Base-by-base conservation (phyloP, 2,797 vertebrate species). In the Tapirus indicus region DNA sequence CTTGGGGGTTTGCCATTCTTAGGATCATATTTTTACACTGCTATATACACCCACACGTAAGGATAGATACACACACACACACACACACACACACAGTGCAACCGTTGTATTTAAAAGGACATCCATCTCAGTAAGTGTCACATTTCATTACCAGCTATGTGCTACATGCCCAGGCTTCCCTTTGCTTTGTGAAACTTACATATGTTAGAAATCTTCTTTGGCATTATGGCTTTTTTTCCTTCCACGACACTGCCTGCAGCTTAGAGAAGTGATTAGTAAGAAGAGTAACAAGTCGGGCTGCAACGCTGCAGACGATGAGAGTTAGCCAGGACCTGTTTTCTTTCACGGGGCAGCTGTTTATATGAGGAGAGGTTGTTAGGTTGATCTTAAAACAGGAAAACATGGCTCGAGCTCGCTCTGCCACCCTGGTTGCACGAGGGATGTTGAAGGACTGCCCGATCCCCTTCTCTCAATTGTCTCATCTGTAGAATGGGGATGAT, bases 31-130 rank as follows among this genome's bases (percentile, higher is more conserved):
- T 94, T 96, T 41, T 14, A n/a, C 10, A 47, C 35, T 83, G 75
- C 25, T 71, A 7, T 78, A n/a, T 29, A 49, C 38, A 41, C 77
- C 35, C 58, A 88, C 47, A n/a, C 21, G 4, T 16, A 86, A 58
- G 27, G 27, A 82, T 0, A 90, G 0, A 54, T 4, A 75, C 27
- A 44, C 4, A 47, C 32, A 52, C 16, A 17, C 8, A 29, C 27
- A 25, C 16, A 17, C 8, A 29, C 27, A 25, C 27, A 8, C 64
- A 54, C 62, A 44, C 2, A 23, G 17, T 2, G n/a, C 27, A 14
- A 85, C n/a, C 38, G 12, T 9, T 64, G 20, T 54, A n/a, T 96
- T 92, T 83, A 90, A 72, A 90, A 88, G 60, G 38, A 41, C 16
- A 74, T 89, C 49, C 3, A 17, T 90, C 72, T 86, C 49, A 14